Evolutionary conservation across 2,797 vertebrate species (phyloP), one percentile per base, ranked within the genome.

Genomic region (Neosalanx taihuensis): DNA sequence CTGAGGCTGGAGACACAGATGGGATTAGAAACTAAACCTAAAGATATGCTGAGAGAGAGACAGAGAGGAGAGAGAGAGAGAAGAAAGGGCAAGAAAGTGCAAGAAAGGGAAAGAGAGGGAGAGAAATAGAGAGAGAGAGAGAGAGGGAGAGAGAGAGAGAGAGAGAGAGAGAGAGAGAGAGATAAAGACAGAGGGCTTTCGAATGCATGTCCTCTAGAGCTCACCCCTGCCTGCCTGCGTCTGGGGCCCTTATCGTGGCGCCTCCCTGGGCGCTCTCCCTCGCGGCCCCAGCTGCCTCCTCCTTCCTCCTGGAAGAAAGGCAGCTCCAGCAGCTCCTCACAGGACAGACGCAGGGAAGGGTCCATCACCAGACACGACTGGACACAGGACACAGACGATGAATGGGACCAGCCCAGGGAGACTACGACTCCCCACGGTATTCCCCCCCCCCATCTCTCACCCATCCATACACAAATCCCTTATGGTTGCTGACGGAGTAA

Each of bases 311-410:
- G 93, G 72, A 96, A 93, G 84, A 95, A 96, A 1, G 92, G 85
- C 49, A 92, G 90, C 83, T 93, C 93, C 73, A 96, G 86, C 70
- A 96, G 89, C 71, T 94, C 94, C 53, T 93, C 93, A 72, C 94
- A 96, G 71, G 93, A 93, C 75, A 94, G 78, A 35, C 95, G 88
- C 33, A 92, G 88, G 13, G 88, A 90, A 0, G 95, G 95, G 77
- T 95, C 94, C 95, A 96, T 96, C 78, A 93, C 91, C 73, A 96
- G 91, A 80, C 94, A 95, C 0, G 89, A 93, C 95, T 96, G 82
- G n/a, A 57, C 33, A 71, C 23, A 30, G 60, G 3, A 69, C 4
- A 51, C 29, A 69, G 17, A 60, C 35, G 23, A 9, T 65, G 9
- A 65, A 18, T 30, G 17, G 0, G 35, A 33, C 53, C 12, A 17